Conservation (phyloP, 2,113 vertebrate species). For the Isurus oxyrinchus region DNA sequence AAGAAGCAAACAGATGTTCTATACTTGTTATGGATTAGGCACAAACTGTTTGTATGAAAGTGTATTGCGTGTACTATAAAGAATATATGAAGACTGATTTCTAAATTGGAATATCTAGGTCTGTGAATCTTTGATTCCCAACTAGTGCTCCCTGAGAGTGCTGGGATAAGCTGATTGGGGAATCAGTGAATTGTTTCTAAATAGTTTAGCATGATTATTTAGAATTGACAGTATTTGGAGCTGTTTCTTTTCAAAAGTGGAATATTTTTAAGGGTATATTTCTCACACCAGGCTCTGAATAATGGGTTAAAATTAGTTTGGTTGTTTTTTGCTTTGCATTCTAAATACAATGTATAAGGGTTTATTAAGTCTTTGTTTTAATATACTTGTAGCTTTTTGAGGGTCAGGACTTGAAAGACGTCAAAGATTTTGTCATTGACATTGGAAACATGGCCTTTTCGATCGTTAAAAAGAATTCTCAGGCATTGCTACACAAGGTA, state of each 20-base stretch:
- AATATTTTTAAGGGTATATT: not conserved
- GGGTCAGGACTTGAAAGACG: constrained; percentile 52
- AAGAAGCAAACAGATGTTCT: not conserved
- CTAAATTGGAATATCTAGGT: not conserved
- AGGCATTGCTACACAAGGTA: constrained; percentile 81
- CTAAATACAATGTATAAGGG: not conserved
- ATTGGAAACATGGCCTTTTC: constrained; percentile 58
- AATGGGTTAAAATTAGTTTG: not conserved
- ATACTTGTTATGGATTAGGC: not conserved
- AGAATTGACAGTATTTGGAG: not conserved
- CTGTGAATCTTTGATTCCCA: not conserved
- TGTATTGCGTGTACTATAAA: not conserved
- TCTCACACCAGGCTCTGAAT: not conserved
- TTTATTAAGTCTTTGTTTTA: not conserved
- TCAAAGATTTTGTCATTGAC: constrained; percentile 53
- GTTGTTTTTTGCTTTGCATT: not conserved
- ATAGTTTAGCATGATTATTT: not conserved
- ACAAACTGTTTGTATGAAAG: not conserved
- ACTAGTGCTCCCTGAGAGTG: not conserved
- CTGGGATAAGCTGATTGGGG: not conserved
- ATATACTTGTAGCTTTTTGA: constrained; percentile 59
- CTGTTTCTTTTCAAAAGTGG: not conserved
- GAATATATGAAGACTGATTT: not conserved
- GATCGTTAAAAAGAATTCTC: constrained; percentile 56
- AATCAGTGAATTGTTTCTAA: not conserved